Evolutionary conservation across 2,113 vertebrate genomes (phyloP).

Genomic region (Gobiocypris rarus): DNA sequence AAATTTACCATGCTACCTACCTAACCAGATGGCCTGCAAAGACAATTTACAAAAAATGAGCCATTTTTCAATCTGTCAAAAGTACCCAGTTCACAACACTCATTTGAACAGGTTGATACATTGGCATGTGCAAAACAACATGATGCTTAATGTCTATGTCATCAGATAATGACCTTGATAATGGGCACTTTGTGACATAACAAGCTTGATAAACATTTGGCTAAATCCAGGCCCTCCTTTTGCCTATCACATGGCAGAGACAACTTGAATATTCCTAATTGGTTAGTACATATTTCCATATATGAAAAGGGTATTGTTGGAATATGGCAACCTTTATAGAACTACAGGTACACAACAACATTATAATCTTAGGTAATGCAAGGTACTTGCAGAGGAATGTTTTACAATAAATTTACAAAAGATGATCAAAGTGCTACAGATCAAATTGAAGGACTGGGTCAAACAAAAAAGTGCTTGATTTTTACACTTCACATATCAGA

Average conservation of each 20-base stretch:
- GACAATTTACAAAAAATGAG: conserved; percentile 30
- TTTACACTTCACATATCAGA: background rate
- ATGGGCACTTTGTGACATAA: conserved; percentile 77
- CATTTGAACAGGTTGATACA: conserved; percentile 1
- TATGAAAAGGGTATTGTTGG: background rate
- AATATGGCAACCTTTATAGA: background rate
- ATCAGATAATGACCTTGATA: conserved; percentile 59
- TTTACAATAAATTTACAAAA: background rate
- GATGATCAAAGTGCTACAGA: background rate
- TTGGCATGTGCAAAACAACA: conserved; percentile 63
- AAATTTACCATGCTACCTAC: conserved; percentile 13
- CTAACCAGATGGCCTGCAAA: background rate
- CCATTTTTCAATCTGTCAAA: background rate
- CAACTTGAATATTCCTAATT: conserved; percentile 8
- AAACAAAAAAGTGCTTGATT: background rate
- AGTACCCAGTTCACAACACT: conserved; percentile 1
- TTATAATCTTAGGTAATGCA: background rate
- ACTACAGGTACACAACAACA: background rate
- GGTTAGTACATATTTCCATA: background rate
- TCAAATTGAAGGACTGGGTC: background rate
- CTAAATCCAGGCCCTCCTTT: background rate
- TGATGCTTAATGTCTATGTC: conserved; percentile 24
- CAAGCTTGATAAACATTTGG: conserved; percentile 55
- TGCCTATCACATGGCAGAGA: conserved; percentile 24
- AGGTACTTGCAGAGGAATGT: conserved; percentile 1